These are phyloP conservation scores for Mobula birostris DNA, from an alignment of 2,113 vertebrate species.

Conservation along the genomic window DNA sequence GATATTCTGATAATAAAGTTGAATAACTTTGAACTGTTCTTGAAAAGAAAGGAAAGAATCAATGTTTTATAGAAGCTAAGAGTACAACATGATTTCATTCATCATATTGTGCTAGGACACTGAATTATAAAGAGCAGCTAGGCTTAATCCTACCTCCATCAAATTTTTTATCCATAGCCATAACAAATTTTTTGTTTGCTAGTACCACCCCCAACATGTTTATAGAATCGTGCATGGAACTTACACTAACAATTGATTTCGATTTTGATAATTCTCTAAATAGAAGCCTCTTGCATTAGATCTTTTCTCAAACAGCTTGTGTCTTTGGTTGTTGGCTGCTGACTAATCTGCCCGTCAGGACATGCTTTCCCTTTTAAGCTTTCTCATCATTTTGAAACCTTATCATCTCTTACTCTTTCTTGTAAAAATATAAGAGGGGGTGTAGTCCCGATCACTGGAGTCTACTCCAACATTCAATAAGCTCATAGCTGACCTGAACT, in stretches of 20 bases:
- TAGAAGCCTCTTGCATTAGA: neutral
- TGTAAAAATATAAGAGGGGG: too few relatives aligned
- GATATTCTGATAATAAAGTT: conserved; percentile 5
- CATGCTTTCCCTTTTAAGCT: neutral
- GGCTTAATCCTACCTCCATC: neutral
- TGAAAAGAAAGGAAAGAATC: neutral
- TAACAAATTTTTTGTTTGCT: neutral
- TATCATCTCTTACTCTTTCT: neutral
- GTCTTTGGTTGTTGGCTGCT: neutral
- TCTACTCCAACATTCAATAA: too few relatives aligned
- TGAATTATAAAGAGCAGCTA: neutral
- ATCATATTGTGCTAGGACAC: neutral
- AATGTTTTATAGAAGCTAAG: neutral
- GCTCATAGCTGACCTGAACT: too few relatives aligned
- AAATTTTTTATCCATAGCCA: neutral
- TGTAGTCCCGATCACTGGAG: too few relatives aligned
- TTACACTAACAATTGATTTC: neutral
- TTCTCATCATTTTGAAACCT: neutral
- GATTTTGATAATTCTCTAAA: neutral
- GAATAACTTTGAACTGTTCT: neutral
- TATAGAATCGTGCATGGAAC: neutral
- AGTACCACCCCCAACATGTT: neutral
- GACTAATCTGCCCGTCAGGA: neutral
- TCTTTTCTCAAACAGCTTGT: neutral
- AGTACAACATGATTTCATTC: neutral